Evolutionary conservation across 1,140 invertebrate species (phyloP), one percentile per base, ranked within the genome.

Genomic region (Drosophila fuyamai): DNA sequence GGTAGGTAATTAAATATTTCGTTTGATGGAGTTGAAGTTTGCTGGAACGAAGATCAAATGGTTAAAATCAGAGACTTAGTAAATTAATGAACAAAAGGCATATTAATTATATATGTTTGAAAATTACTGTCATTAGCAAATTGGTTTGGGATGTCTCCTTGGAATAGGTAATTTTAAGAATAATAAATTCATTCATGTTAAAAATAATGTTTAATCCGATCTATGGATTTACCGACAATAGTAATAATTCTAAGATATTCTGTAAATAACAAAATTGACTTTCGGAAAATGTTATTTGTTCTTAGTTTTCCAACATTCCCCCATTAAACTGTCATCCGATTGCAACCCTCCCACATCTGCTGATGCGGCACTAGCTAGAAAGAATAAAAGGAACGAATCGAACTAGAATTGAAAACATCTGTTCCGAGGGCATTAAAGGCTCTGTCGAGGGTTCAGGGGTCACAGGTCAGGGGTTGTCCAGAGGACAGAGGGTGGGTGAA

Each of bases 371-470:
- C 41, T 12, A 41, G 36, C 13, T 18, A 27, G 16, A 41, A 23
- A 27, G 35, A 68, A 70, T 16, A 71, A 70, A 57, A 48, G 47
- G 18, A 14, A 50, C 35, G 48, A 63, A 71, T 72, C 66, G 65
- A 43, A 71, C 41, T 72, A 65, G 66, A 71, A 74, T 65, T 65
- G 67, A 71, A 58, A 88, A 88, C 83, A 88, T 88, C 83, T 88
- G 83, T 77, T 88, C 41, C 76, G 67, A 58, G 72, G 72, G 84
- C 83, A 83, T 88, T 88, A 88, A 88, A 55, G 62, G 66, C 65
- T 70, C 62, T 47, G 32, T 0, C 29, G 5, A 59, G 36, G 10
- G 48, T 57, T 62, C 47, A 54, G 53, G 72, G 73, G 41, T 67
- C 60, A 65, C 43, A 36, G 79, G 75, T 75, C 75, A 65, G 41